Base-by-base conservation (phyloP, 2,888 invertebrate genomes). In the Pocota personata region DNA sequence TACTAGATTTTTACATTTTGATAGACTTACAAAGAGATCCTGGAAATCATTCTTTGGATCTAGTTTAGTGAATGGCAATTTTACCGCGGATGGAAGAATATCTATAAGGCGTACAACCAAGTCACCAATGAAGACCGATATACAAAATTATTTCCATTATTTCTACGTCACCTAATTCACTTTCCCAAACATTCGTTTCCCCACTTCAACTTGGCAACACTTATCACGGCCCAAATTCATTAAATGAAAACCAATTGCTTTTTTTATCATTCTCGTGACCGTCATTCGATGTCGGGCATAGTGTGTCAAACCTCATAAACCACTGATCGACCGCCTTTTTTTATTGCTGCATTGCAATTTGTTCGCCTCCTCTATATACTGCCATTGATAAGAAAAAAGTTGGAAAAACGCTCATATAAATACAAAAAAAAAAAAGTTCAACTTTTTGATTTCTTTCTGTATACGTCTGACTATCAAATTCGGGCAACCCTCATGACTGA, bases 241-340 rank as follows among this genome's bases (percentile, higher is more conserved):
- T 16, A 27, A 27, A 30, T 6, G 10, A 55, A 52, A 14, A 12
- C 30, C 30, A 46, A 7, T 48, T 24, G 0, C 1, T 27, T n/a
- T 10, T 52, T 60, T 60, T 60, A 64, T 46, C 32, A 32, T 64
- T 30, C 19, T 64, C 64, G 46, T 64, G 32, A 46, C 46, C 27
- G 27, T 16, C 16, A 6, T 43, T 43, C 62, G 46, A 64, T 3
- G 46, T 27, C 30, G 5, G 12, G 32, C 19, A 35, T 8, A 19
- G 57, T 57, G 32, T 57, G 57, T 19, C 57, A 3, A 19, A 35
- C 32, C 10, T 32, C 16, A 57, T 35, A 35, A 57, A 57, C 19
- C 19, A 40, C 24, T 24, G 40, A 40, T 21, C 12, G 19, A 62
- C 27, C 30, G 27, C 7, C 19, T 16, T 62, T 24, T 60, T 27